phyloP scores from a whole-genome alignment of 2,797 vertebrate species.

The Chelmon rostratus region DNA sequence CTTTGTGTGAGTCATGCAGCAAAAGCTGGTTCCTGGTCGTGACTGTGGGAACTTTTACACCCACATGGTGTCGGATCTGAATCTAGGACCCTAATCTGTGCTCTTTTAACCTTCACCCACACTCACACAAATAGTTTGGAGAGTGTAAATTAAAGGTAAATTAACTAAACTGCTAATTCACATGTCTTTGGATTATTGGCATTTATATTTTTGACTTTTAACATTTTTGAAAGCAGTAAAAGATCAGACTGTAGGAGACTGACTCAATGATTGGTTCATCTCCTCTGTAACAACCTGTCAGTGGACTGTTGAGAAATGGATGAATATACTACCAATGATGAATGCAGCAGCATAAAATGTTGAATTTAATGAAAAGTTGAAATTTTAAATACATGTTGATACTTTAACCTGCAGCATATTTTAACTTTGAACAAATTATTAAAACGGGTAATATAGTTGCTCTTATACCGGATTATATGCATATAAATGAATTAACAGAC shows the following conservation, averaged over 20 bases:
- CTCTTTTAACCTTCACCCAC: background rate
- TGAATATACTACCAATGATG: background rate
- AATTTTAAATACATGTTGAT: background rate
- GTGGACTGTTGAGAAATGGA: background rate
- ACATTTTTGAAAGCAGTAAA: background rate
- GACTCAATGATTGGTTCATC: background rate
- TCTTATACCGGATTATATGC: background rate
- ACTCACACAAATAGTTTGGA: background rate
- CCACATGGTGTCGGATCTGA: background rate
- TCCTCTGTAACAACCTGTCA: slow-evolving; percentile 1
- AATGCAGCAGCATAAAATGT: background rate
- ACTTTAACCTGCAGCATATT: background rate
- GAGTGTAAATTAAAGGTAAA: background rate
- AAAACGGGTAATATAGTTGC: background rate
- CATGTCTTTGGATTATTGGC: too few species aligned
- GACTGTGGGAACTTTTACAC: slow-evolving; percentile 6
- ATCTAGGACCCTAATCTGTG: background rate
- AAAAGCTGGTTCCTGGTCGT: background rate
- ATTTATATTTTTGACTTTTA: background rate
- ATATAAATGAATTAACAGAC: background rate
- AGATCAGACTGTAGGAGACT: background rate
- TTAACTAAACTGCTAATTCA: background rate
- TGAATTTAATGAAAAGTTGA: background rate
- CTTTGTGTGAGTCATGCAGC: background rate
- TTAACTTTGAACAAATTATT: background rate